These are phyloP conservation scores for Heteromyza rotundicornis DNA, from an alignment of 2,888 invertebrate species.

Conservation along the genomic window DNA sequence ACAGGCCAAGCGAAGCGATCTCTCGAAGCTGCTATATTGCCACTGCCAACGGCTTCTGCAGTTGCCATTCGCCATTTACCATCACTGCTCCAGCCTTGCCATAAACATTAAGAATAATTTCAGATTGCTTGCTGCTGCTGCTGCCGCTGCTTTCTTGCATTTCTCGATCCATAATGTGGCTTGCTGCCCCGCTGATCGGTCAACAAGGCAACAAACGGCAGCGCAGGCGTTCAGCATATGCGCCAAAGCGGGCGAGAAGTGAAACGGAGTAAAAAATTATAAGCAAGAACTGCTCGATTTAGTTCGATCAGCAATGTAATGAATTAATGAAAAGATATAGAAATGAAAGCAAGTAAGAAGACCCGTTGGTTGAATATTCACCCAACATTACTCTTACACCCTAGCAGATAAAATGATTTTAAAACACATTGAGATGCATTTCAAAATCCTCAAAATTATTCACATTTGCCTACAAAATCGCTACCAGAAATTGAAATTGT, in stretches of 20 bases:
- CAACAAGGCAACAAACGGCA: background rate
- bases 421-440: no score
- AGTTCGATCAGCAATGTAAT: background rate
- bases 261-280: background rate
- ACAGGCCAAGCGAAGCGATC: constrained; percentile 3
- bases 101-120: constrained; percentile 7
- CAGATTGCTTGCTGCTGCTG: background rate
- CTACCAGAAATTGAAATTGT: no score
- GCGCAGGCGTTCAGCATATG: background rate
- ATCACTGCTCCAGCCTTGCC: background rate
- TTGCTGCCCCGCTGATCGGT: constrained; percentile 4
- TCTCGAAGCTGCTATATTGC: background rate
- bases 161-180: background rate
- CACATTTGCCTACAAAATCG: no score
- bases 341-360: no score
- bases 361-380: no score
- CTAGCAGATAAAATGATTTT: no score
- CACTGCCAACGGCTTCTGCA: constrained; percentile 22
- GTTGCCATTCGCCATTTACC: constrained; percentile 18
- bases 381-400: no score
- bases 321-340: no score
- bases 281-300: background rate
- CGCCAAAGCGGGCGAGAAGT: background rate
- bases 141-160: background rate
- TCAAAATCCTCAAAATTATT: no score